Evolutionary conservation across 1,140 invertebrate species (phyloP).

Genomic region (Microvelia longipes): DNA sequence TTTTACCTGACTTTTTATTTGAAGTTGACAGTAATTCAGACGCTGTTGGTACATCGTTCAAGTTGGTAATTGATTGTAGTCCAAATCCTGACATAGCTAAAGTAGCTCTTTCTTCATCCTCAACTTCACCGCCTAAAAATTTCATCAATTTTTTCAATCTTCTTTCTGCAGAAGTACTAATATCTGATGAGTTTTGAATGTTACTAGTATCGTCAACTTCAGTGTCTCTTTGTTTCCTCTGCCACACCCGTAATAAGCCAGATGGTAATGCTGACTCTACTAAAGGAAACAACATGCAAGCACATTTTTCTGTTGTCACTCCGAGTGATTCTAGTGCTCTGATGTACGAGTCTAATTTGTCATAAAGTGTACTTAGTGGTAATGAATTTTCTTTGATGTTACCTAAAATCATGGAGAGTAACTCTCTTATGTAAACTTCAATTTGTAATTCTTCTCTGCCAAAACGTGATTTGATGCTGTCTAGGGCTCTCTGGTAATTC

Average conservation of each 20-base stretch:
- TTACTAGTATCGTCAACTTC: background rate
- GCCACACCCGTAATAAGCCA: background rate
- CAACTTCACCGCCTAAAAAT: background rate
- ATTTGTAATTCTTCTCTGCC: background rate
- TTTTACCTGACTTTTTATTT: background rate
- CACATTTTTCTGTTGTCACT: background rate
- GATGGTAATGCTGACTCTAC: background rate
- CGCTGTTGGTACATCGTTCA: background rate
- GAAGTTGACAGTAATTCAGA: background rate
- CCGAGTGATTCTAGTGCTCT: background rate
- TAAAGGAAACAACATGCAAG: background rate
- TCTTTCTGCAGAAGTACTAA: background rate
- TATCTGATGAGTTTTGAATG: background rate
- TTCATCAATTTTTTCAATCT: background rate
- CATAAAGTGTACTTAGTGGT: background rate
- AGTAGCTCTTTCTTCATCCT: background rate
- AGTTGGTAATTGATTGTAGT: background rate
- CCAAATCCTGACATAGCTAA: background rate
- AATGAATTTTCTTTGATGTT: background rate
- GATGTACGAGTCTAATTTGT: background rate
- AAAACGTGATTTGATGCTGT: background rate
- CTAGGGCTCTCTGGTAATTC: background rate
- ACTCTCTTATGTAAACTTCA: background rate
- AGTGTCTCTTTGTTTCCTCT: background rate
- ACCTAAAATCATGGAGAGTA: background rate